These are phyloP conservation scores for Malurus alboscapulatus DNA, from an alignment of 2,113 vertebrate genomes.

Conservation along the genomic window DNA sequence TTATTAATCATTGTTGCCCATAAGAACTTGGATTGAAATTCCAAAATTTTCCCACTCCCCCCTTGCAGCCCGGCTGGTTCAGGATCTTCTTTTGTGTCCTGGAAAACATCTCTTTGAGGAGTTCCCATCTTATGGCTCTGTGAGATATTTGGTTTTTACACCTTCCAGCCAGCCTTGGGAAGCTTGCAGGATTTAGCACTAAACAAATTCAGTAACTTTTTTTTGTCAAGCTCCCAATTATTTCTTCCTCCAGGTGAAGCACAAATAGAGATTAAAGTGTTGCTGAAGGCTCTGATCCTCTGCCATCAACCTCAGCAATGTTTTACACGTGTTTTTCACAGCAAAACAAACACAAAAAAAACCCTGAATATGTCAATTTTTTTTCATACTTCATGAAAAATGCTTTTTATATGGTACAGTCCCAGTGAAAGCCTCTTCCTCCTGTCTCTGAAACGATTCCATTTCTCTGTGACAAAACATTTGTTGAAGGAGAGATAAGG, in stretches of 20 bases:
- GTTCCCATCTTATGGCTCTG: background rate
- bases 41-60: background rate
- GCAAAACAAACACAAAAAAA: background rate
- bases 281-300: background rate
- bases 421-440: background rate
- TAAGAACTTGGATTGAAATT: background rate
- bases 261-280: background rate
- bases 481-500: constrained; percentile 20
- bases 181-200: background rate
- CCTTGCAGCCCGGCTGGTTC: background rate
- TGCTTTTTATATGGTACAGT: background rate
- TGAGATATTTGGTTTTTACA: background rate
- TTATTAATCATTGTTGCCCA: background rate
- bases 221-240: background rate
- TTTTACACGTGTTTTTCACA: background rate
- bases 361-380: background rate
- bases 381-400: background rate
- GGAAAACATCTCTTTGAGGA: background rate
- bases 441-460: background rate
- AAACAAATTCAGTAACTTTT: background rate
- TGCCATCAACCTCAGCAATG: background rate
- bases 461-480: background rate
- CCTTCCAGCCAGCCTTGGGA: background rate
- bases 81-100: background rate
- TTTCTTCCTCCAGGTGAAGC: background rate